Conservation (phyloP, 2,888 invertebrate species). For the Athalia rosae region DNA sequence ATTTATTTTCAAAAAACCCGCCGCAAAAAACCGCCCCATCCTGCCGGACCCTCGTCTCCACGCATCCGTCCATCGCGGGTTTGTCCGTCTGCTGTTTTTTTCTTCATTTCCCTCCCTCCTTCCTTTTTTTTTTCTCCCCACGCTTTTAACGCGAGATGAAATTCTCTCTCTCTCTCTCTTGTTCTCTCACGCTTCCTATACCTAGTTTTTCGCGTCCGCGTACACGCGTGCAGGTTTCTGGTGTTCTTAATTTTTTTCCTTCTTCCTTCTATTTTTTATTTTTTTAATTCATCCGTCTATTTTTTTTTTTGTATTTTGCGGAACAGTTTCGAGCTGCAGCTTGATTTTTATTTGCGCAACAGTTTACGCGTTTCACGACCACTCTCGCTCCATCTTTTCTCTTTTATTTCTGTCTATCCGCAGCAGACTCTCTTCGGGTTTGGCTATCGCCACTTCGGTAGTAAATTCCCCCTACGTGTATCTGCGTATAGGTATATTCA, state of each 20-base stretch:
- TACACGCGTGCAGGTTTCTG: too few relatives aligned
- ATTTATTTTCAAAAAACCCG: slow-evolving; percentile 55
- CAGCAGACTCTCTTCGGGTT: slow-evolving; percentile 47
- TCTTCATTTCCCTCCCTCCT: too few relatives aligned
- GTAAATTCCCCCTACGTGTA: too few relatives aligned
- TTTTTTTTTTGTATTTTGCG: slow-evolving; percentile 47
- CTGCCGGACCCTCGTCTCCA: slow-evolving; percentile 54
- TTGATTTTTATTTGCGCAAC: slow-evolving; percentile 19
- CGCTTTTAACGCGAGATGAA: too few relatives aligned
- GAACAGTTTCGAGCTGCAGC: slow-evolving; percentile 52
- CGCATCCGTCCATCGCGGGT: slow-evolving; percentile 34
- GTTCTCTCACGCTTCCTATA: too few relatives aligned
- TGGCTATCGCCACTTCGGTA: slow-evolving; percentile 4
- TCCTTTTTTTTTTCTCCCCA: slow-evolving; percentile 44
- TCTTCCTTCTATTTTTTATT: slow-evolving; percentile 31
- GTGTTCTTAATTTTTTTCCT: too few relatives aligned
- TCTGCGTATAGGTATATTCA: too few relatives aligned
- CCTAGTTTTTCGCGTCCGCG: too few relatives aligned
- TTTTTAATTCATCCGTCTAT: slow-evolving; percentile 47
- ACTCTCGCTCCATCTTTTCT: slow-evolving; percentile 55
- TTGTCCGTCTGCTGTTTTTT: slow-evolving; percentile 40
- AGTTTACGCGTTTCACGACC: slow-evolving; percentile 51
- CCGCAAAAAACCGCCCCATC: slow-evolving; percentile 62
- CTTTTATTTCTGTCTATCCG: slow-evolving; percentile 18
- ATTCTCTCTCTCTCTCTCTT: too few relatives aligned